Base-by-base conservation (phyloP, 2,797 vertebrate species). In the Bufotes viridis region DNA sequence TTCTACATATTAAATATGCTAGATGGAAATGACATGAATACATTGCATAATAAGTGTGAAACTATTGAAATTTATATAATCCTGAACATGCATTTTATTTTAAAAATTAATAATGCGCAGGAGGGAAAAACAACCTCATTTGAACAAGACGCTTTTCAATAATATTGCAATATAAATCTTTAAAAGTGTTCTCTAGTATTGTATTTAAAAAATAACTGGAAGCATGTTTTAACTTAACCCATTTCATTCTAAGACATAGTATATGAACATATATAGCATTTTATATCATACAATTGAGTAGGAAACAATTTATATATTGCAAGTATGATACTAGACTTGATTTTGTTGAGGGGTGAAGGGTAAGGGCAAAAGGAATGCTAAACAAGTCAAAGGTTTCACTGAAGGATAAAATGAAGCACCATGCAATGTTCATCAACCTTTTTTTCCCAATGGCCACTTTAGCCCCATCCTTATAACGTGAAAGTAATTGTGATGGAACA, bases 1-100 rank as follows among this genome's bases (percentile, higher is more conserved):
- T 90, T 92, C 90, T 87, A 82, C 91, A 90, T 92, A 91, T 91
- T 94, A 92, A 93, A 92, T 93, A 89, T 93, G 90, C 86, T 91
- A 92, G 88, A 91, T 89, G 72, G 80, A 87, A 90, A 85, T 69
- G 55, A 70, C 81, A 81, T 81, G 88, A 81, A 90, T 84, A 89
- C 81, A 89, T 89, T 78, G 88, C 69, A 89, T 87, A 89, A 87
- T 87, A 79, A 87, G 67, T 89, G 85, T 57, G 86, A 51, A 87
- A 29, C 80, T 87, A 74, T 88, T 81, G 69, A 85, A 81, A 88
- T 88, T 79, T 79, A 80, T 80, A 70, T 69, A 79, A 80, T 65
- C 13, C 49, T 13, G 26, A 57, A 85, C 70, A 88, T 85, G 75
- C 75, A 88, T 81, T 84, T 84, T 55, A 26, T n/a, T 85, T 85